phyloP scores from a whole-genome alignment of 2,113 vertebrate species.

The Miniopterus natalensis region DNA sequence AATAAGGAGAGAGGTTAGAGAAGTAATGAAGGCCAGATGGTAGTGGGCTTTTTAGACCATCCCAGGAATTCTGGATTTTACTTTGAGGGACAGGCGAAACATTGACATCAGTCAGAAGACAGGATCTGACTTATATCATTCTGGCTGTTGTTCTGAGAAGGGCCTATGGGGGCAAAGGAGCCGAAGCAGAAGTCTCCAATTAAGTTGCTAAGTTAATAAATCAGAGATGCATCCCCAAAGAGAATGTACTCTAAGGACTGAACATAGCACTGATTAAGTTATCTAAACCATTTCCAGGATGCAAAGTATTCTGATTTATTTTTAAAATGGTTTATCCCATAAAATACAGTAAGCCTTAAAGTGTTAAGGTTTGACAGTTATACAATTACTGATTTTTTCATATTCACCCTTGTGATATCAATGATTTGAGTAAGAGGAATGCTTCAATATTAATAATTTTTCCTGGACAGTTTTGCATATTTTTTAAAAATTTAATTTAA shows the following conservation, averaged over 20 bases:
- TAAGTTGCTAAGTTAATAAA: slow-evolving; percentile 31
- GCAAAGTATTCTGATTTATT: slow-evolving; percentile 41
- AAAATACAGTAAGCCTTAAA: slow-evolving; percentile 46
- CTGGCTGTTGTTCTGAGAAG: not conserved
- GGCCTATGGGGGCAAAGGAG: not conserved
- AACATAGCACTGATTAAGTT: not conserved
- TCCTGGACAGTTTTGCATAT: slow-evolving; percentile 55
- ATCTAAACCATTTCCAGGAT: slow-evolving; percentile 37
- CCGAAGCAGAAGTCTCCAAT: slow-evolving; percentile 19
- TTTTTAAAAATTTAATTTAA: not conserved
- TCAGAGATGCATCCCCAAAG: not conserved
- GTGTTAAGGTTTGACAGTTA: slow-evolving; percentile 8
- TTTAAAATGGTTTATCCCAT: slow-evolving; percentile 24
- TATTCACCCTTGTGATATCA: slow-evolving; percentile 26
- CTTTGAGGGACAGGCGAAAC: not conserved
- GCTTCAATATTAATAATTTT: slow-evolving; percentile 61
- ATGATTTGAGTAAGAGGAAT: slow-evolving; percentile 22
- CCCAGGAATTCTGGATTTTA: not conserved
- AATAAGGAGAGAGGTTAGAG: not conserved
- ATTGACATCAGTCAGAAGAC: not conserved
- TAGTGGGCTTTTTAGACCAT: not conserved
- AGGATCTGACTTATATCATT: not conserved
- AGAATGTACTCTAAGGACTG: slow-evolving; percentile 18
- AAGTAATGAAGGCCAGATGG: not conserved
- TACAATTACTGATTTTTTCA: slow-evolving; percentile 19